A percentile compares a stretch with the other conserved stretches of the same genome.
These are phyloP conservation scores for Mustelus asterias DNA, from an alignment of 2,113 vertebrate genomes.

Conservation along the genomic window DNA sequence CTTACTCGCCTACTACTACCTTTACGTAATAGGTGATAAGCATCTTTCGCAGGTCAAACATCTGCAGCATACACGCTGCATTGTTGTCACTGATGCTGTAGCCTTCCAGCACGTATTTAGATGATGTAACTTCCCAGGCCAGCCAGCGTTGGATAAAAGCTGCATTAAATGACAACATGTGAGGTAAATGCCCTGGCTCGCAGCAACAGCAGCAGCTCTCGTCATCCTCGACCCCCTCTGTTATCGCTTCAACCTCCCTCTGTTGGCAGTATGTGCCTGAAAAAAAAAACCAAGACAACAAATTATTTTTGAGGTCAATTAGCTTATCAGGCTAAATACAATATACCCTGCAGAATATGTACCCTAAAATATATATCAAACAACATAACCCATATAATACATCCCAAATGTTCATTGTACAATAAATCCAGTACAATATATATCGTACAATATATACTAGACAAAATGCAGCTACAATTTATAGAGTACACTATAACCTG, in stretches of 20 bases:
- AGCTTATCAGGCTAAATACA: background rate
- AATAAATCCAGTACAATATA: too few species aligned
- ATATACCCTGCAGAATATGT: too few species aligned
- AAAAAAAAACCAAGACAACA: background rate
- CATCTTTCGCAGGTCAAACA: conserved; percentile 88
- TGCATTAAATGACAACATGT: conserved; percentile 86
- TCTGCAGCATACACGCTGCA: conserved; percentile 90
- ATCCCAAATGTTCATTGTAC: too few species aligned
- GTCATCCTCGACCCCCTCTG: conserved; percentile 87
- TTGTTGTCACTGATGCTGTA: conserved; percentile 96
- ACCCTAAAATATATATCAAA: too few species aligned
- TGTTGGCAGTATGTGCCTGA: conserved; percentile 97
- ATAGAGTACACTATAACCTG: too few species aligned
- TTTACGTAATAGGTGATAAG: conserved; percentile 92
- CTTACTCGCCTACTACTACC: conserved; percentile 55
- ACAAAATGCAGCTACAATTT: too few species aligned
- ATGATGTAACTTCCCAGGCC: conserved; percentile 87
- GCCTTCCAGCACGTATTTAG: conserved; percentile 91
- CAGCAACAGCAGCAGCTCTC: conserved; percentile 93
- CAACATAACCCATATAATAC: too few species aligned
- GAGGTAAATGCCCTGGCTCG: conserved; percentile 80
- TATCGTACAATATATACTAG: too few species aligned
- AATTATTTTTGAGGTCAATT: too few species aligned
- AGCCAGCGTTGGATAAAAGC: conserved; percentile 95
- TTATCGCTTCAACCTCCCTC: conserved; percentile 95